These are phyloP conservation scores for Akabosia matsudoensis DNA, from an alignment of 1,140 invertebrate species.

Conservation along the genomic window DNA sequence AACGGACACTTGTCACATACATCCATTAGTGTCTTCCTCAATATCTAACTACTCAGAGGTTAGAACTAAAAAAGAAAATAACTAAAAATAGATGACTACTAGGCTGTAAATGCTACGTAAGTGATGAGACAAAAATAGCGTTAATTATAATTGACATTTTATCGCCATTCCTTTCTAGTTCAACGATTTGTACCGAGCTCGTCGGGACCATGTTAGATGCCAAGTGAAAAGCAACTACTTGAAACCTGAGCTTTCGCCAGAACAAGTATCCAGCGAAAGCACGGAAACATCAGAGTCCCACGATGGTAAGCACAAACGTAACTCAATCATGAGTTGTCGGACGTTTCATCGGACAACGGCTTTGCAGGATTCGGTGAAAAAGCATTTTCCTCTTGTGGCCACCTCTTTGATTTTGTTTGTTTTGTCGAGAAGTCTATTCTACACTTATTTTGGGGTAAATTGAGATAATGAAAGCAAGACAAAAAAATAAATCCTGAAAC, in stretches of 20 bases:
- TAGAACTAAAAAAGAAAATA: too few relatives aligned
- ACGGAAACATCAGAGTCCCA: neutral
- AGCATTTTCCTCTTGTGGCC: constrained; percentile 33
- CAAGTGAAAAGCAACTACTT: neutral
- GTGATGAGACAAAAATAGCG: too few relatives aligned
- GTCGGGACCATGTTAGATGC: neutral
- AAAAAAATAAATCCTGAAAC: too few relatives aligned
- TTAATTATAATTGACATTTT: neutral
- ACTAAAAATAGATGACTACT: too few relatives aligned
- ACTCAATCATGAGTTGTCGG: constrained; percentile 2
- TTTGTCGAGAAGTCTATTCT: constrained; percentile 31
- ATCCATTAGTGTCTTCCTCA: neutral
- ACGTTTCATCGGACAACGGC: constrained; percentile 13
- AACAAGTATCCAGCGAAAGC: constrained; percentile 22
- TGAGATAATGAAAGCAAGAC: too few relatives aligned
- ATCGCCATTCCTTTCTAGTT: neutral
- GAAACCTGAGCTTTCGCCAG: neutral
- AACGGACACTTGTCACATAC: neutral
- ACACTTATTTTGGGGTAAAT: constrained; percentile 44
- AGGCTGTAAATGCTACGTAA: too few relatives aligned
- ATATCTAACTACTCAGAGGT: neutral
- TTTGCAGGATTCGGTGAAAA: constrained; percentile 27
- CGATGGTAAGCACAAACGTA: neutral
- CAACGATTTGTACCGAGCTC: neutral
- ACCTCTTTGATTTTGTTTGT: constrained; percentile 32